phyloP scores from a whole-genome alignment of 92 coral and sea anemone genomes.

The Palythoa grandiflora region DNA sequence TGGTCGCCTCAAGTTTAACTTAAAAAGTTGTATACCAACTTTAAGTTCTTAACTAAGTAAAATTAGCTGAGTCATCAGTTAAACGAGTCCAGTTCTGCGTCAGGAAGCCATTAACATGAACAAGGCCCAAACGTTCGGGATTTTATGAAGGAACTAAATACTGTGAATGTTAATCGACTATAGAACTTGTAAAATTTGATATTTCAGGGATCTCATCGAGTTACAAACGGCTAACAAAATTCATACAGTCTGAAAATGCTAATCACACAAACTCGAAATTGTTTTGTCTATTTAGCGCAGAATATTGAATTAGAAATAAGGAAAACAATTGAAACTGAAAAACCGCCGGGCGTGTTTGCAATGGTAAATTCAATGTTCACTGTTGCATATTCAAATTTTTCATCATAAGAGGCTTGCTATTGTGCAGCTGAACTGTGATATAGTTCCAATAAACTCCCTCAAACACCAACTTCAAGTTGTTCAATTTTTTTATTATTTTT shows the following conservation, averaged over 20 bases:
- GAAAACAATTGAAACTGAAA: not conserved
- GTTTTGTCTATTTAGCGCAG: not conserved
- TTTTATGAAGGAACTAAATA: not conserved
- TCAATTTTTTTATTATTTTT: not conserved
- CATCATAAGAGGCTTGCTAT: not conserved
- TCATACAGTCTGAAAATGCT: slow-evolving; percentile 7
- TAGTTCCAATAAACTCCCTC: not conserved
- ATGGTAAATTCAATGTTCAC: not conserved
- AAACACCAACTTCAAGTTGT: not conserved
- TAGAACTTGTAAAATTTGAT: not conserved
- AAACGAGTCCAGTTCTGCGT: not conserved
- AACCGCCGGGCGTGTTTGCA: not conserved
- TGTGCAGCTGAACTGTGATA: not conserved
- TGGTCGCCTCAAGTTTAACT: not conserved
- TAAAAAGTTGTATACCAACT: not conserved
- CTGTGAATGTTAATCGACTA: not conserved
- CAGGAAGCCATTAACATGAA: not conserved
- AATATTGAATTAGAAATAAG: not conserved
- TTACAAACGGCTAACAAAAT: not conserved
- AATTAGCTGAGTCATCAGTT: slow-evolving; percentile 18
- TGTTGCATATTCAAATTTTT: not conserved
- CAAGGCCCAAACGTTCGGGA: not conserved
- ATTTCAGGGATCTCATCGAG: not conserved
- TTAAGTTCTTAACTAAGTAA: too few relatives aligned
- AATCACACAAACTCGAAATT: not conserved